phyloP scores from a whole-genome alignment of 2,888 invertebrate species.

The Osmoderma eremita region DNA sequence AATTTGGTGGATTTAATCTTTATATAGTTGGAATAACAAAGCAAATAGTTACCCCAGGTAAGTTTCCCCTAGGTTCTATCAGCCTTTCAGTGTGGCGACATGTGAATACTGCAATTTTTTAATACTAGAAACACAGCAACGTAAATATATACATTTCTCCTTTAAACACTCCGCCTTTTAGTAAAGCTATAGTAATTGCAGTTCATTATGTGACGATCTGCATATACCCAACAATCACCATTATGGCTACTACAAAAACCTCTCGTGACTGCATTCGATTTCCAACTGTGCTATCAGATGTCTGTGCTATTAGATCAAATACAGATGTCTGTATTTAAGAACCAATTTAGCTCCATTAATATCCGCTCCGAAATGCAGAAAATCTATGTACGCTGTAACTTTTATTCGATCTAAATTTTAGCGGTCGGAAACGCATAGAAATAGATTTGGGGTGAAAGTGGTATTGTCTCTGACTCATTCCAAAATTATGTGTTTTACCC shows the following conservation, averaged over 20 bases:
- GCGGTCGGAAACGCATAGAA: background rate
- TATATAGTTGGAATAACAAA: too few relatives aligned
- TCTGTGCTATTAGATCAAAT: conserved; percentile 44
- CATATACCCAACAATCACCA: conserved; percentile 57
- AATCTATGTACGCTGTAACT: too few relatives aligned
- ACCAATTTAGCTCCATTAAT: conserved; percentile 1
- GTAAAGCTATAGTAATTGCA: conserved; percentile 28
- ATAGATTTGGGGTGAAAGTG: background rate
- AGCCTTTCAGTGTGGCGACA: too few relatives aligned
- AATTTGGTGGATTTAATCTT: too few relatives aligned
- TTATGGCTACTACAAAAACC: conserved; percentile 57
- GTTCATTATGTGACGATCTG: conserved; percentile 57
- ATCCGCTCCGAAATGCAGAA: conserved; percentile 3
- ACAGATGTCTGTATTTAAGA: conserved; percentile 4
- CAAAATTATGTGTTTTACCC: too few relatives aligned
- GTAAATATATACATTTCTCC: too few relatives aligned
- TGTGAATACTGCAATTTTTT: too few relatives aligned
- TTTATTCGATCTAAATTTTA: background rate
- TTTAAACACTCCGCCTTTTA: background rate
- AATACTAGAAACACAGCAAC: too few relatives aligned
- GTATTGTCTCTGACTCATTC: too few relatives aligned
- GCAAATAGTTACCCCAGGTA: too few relatives aligned
- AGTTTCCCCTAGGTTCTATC: too few relatives aligned
- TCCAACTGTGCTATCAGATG: conserved; percentile 50
- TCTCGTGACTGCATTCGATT: conserved; percentile 62